phyloP scores from a whole-genome alignment of 2,797 vertebrate genomes.

The Amphiprion clarkii region DNA sequence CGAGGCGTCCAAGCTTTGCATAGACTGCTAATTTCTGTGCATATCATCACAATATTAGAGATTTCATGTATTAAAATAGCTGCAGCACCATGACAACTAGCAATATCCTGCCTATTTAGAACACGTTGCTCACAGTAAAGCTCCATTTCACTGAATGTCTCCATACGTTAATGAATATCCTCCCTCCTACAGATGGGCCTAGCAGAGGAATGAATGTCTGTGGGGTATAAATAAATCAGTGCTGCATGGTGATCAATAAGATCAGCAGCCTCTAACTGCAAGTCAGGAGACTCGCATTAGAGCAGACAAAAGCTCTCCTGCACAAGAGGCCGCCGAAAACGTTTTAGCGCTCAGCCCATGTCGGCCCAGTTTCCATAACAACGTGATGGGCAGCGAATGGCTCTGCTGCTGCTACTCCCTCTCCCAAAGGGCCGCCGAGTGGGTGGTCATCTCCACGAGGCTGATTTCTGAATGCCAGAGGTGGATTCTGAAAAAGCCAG shows the following conservation, averaged over 20 bases:
- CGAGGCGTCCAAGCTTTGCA: not conserved
- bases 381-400: conserved; percentile 69
- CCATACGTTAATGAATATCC: not conserved
- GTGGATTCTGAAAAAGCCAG: conserved; percentile 19
- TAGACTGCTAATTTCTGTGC: not conserved
- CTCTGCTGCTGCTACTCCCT: conserved; percentile 59
- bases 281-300: conserved; percentile 23
- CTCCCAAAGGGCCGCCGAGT: conserved; percentile 40
- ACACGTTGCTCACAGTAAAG: not conserved
- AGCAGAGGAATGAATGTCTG: not conserved
- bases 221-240: conserved; percentile 51
- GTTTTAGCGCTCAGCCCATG: conserved; percentile 56
- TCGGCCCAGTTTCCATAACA: conserved; percentile 84
- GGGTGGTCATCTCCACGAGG: conserved; percentile 37
- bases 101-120: not conserved
- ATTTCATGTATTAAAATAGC: not conserved
- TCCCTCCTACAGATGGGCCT: not conserved
- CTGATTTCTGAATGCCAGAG: conserved; percentile 35
- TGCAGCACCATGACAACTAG: not conserved
- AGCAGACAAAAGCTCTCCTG: conserved; percentile 56
- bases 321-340: conserved; percentile 56
- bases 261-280: conserved; percentile 18
- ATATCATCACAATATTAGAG: not conserved
- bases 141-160: not conserved
- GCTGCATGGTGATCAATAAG: conserved; percentile 53